A percentile compares a stretch with the other conserved stretches of the same genome.
Evolutionary conservation across 2,797 vertebrate species (phyloP).

Genomic region (Phyllotis vaccarum): DNA sequence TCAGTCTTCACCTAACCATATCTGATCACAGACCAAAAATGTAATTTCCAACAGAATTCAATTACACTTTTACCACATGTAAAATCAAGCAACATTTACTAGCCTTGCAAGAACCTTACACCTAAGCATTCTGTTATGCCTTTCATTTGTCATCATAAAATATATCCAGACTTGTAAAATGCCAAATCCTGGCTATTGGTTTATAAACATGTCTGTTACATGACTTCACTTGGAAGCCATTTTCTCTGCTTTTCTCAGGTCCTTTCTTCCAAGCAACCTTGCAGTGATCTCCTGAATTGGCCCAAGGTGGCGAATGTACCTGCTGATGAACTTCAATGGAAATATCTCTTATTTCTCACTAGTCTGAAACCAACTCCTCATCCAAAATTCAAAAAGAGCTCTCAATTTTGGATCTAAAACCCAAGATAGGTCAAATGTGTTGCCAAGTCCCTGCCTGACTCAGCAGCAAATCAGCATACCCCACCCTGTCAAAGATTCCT

Average conservation of each 20-base stretch:
- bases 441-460: background rate
- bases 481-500: background rate
- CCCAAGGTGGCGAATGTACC: background rate
- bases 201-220: background rate
- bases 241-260: background rate
- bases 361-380: no score
- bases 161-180: background rate
- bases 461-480: background rate
- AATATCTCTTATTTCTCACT: background rate
- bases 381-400: background rate
- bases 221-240: background rate
- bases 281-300: background rate
- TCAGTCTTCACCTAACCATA: background rate
- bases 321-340: background rate
- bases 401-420: background rate
- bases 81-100: background rate
- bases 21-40: background rate
- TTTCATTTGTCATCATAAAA: background rate
- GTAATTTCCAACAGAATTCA: conserved; percentile 33
- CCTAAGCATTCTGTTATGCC: background rate
- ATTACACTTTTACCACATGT: background rate
- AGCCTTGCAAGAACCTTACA: background rate
- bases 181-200: background rate
- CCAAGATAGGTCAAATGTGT: background rate
- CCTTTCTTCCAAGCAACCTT: background rate